Evolutionary conservation across 2,888 invertebrate genomes (phyloP).

Genomic region (Phyllotreta cruciferae): DNA sequence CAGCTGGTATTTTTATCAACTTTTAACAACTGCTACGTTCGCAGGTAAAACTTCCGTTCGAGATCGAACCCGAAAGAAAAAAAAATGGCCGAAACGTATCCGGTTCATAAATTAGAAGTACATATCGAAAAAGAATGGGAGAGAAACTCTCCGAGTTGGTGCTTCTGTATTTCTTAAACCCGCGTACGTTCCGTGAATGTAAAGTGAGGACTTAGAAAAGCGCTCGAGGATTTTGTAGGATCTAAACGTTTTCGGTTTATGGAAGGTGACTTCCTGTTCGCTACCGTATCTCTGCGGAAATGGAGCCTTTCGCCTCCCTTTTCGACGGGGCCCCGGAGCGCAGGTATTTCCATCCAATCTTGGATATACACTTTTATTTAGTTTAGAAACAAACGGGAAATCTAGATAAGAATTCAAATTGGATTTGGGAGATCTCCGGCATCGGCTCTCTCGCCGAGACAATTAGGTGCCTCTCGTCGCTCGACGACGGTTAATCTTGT

Average conservation of each 20-base stretch:
- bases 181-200: constrained; percentile 57
- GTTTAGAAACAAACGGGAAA: constrained; percentile 36
- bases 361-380: constrained; percentile 31
- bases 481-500: constrained; percentile 30
- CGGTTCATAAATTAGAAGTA: constrained; percentile 30
- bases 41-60: too few relatives aligned
- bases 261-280: constrained; percentile 56
- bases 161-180: constrained; percentile 40
- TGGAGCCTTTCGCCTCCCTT: constrained; percentile 43
- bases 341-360: constrained; percentile 35
- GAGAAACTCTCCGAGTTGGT: constrained; percentile 23
- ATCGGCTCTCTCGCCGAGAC: constrained; percentile 21
- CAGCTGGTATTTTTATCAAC: too few relatives aligned
- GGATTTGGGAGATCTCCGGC: constrained; percentile 35
- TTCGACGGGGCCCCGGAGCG: constrained; percentile 35
- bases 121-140: constrained; percentile 19
- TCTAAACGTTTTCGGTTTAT: constrained; percentile 57
- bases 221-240: constrained; percentile 56
- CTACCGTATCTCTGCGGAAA: constrained; percentile 51
- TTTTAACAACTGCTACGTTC: too few relatives aligned
- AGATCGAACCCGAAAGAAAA: neutral
- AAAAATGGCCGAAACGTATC: constrained; percentile 25
- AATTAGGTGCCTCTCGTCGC: constrained; percentile 27
- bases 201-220: constrained; percentile 57
- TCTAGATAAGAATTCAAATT: constrained; percentile 46